Evolutionary conservation across 35 echinoderm and acorn worm genomes (phyloP), one percentile per base, ranked within the genome.

Genomic region (Holothuria glaberrima): DNA sequence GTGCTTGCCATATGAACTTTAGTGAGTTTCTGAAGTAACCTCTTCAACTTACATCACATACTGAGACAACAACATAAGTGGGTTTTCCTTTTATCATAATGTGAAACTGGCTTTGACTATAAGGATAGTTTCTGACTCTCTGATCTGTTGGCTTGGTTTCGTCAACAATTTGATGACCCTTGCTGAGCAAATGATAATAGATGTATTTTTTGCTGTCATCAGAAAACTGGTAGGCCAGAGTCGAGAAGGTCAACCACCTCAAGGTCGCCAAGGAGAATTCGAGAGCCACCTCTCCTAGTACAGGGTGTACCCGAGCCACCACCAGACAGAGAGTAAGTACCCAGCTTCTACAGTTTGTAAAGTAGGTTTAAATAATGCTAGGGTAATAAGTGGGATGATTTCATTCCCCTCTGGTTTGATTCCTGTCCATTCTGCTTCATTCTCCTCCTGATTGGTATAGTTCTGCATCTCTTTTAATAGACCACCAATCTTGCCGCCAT

Each of bases 401-500:
- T 4, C 2, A 41, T 41, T 41, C 36, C 36, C 7, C 36, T 41
- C 7, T 41, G 2, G 36, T 41, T 4, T 41, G n/a, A 41, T 41
- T 4, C 7, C 36, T 41, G 2, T 41, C 2, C 21, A 17, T 75
- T 75, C 0, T 75, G 71, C 28, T 21, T 75, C 71, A 75, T 75
- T 10, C 25, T 33, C 26, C 18, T 44, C 26, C 18, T 44, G 38
- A 78, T 46, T 44, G 32, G 0, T 34, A n/a, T 25, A 20, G 19
- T 0, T 41, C 6, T 18, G 6, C 30, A 12, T 19, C 31, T 78
- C 74, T 38, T 78, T 33, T n/a, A 68, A 26, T 33, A 82, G 79
- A 82, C 79, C 79, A 82, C 83, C 83, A 38, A 86, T 86, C 83
- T 86, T 86, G 83, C 36, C 9, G 50, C 85, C 85, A 87, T 87